Evolutionary conservation across 2,113 vertebrate genomes (phyloP).

Genomic region (Notarius quadriscutis): DNA sequence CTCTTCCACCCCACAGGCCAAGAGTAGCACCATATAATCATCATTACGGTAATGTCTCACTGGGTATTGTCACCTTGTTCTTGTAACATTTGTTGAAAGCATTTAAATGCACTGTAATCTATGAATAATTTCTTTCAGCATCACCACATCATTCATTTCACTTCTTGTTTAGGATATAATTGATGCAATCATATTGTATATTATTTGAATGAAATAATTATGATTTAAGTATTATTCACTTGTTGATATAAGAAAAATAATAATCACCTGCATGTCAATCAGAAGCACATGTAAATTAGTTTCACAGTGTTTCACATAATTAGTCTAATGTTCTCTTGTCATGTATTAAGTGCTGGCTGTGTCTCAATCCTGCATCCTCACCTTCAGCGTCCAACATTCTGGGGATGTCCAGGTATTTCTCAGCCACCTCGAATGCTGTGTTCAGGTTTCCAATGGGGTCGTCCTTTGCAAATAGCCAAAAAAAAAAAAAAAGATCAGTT

Average conservation of each 20-base stretch:
- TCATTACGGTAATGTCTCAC: no score
- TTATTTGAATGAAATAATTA: not conserved
- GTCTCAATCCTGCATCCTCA: slow-evolving; percentile 52
- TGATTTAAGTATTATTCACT: not conserved
- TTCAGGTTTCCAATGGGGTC: slow-evolving; percentile 90
- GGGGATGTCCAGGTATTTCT: slow-evolving; percentile 91
- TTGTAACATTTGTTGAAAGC: no score
- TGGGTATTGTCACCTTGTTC: no score
- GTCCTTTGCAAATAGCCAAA: slow-evolving; percentile 68
- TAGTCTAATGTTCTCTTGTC: not conserved
- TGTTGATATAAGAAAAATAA: not conserved
- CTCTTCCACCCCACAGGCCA: no score
- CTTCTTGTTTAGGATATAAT: not conserved
- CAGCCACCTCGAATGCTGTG: slow-evolving; percentile 89
- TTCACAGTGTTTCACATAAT: not conserved
- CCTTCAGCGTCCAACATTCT: slow-evolving; percentile 91
- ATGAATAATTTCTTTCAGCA: not conserved
- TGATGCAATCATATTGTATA: not conserved
- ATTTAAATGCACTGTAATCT: not conserved
- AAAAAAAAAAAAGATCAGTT: not conserved
- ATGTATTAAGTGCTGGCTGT: not conserved
- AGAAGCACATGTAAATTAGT: not conserved
- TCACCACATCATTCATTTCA: not conserved
- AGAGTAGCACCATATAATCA: no score
- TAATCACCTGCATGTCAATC: not conserved